Evolutionary conservation across 53 echinoderm and acorn worm species (phyloP).

Genomic region (Echinometra lucunter): DNA sequence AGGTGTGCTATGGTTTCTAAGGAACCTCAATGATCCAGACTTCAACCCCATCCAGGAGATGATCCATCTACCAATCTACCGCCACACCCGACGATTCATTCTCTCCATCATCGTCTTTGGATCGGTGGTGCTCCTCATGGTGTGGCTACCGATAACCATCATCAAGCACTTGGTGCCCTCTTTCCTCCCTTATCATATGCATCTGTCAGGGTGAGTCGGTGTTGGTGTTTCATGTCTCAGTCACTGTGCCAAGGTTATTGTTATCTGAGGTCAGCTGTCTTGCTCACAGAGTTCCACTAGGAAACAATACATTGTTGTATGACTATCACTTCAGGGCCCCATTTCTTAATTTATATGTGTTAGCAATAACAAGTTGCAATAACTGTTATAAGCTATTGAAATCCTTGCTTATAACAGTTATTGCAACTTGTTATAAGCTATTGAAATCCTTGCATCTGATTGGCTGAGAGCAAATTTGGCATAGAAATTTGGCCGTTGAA

Average conservation of each 20-base stretch:
- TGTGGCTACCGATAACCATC: conserved; percentile 92
- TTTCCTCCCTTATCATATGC: conserved; percentile 94
- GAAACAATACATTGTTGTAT: too few species aligned
- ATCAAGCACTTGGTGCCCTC: conserved; percentile 82
- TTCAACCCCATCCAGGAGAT: conserved; percentile 99
- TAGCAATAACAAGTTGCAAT: too few species aligned
- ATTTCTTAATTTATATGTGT: too few species aligned
- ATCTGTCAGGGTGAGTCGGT: conserved; percentile 86
- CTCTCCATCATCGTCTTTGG: conserved; percentile 97
- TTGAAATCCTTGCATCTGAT: too few species aligned
- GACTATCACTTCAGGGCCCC: too few species aligned
- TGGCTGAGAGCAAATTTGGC: too few species aligned
- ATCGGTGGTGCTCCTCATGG: conserved; percentile 89
- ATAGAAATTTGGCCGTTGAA: too few species aligned
- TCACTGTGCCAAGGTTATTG: background rate
- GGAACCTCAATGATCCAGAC: conserved; percentile 99
- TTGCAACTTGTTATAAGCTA: too few species aligned
- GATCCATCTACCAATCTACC: conserved; percentile 98
- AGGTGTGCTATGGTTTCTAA: conserved; percentile 97
- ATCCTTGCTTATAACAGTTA: too few species aligned
- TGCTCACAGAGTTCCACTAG: background rate
- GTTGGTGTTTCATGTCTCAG: background rate
- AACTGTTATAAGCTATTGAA: too few species aligned
- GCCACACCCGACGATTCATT: conserved; percentile 94
- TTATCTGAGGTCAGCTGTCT: background rate